phyloP scores from a whole-genome alignment of 1,140 invertebrate genomes.

The Thaumatotibia leucotreta region DNA sequence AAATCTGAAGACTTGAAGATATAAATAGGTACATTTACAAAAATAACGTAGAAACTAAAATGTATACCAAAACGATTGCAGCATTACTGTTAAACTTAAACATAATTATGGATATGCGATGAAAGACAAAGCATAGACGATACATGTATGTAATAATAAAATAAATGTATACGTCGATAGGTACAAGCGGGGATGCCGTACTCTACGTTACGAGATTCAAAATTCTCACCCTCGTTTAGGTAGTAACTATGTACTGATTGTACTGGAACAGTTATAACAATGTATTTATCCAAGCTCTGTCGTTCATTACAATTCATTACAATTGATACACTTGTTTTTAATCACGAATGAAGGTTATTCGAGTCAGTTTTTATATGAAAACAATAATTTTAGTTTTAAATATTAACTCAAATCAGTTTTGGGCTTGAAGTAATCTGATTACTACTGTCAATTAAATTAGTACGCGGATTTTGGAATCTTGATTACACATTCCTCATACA shows the following conservation, averaged over 20 bases:
- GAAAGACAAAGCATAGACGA: slow-evolving; percentile 31
- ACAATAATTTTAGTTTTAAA: not conserved
- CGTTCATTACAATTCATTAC: too few species aligned
- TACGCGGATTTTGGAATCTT: too few species aligned
- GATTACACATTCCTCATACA: too few species aligned
- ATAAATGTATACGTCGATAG: not conserved
- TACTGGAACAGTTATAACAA: slow-evolving; percentile 28
- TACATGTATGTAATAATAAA: slow-evolving; percentile 13
- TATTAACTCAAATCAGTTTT: too few species aligned
- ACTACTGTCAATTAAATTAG: too few species aligned
- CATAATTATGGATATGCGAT: slow-evolving; percentile 19
- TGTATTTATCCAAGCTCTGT: slow-evolving; percentile 16
- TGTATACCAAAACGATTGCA: not conserved
- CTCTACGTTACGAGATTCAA: slow-evolving; percentile 13
- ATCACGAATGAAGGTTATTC: not conserved
- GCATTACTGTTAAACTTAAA: not conserved
- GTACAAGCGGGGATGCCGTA: not conserved
- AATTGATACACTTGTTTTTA: not conserved
- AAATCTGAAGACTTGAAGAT: too few species aligned
- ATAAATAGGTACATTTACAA: too few species aligned
- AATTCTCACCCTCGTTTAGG: slow-evolving; percentile 28
- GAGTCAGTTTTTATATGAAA: not conserved
- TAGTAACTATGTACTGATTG: slow-evolving; percentile 34
- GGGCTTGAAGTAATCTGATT: too few species aligned
- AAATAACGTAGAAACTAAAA: too few species aligned